phyloP scores from a whole-genome alignment of 2,797 vertebrate species.

The Carcharodon carcharias region DNA sequence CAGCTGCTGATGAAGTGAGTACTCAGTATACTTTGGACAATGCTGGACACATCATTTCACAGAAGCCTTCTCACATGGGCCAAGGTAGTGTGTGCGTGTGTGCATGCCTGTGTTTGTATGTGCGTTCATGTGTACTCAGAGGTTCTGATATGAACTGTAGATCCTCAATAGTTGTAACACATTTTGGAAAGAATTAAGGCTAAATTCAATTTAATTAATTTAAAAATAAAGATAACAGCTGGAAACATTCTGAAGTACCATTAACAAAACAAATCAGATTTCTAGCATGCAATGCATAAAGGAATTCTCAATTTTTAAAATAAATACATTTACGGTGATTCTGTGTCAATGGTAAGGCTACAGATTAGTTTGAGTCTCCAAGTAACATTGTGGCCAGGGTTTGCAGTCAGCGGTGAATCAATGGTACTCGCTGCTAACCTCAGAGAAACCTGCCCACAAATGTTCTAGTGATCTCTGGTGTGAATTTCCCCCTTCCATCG shows the following conservation, averaged over 20 bases:
- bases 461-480: background rate
- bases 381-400: background rate
- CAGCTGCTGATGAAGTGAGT: slow-evolving; percentile 73
- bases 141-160: background rate
- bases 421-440: background rate
- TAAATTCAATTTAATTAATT: background rate
- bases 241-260: background rate
- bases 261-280: background rate
- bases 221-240: background rate
- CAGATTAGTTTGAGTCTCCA: background rate
- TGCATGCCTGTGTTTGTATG: background rate
- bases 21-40: slow-evolving; percentile 75
- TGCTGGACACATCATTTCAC: slow-evolving; percentile 69
- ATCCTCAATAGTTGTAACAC: background rate
- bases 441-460: background rate
- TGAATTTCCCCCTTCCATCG: no score
- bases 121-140: background rate
- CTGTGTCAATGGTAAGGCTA: background rate
- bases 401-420: background rate
- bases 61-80: slow-evolving; percentile 83
- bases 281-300: background rate
- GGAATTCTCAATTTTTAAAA: background rate
- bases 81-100: slow-evolving; percentile 61
- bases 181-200: background rate
- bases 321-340: background rate